Conservation (phyloP, 2,888 invertebrate species). For the Thera obeliscata region DNA sequence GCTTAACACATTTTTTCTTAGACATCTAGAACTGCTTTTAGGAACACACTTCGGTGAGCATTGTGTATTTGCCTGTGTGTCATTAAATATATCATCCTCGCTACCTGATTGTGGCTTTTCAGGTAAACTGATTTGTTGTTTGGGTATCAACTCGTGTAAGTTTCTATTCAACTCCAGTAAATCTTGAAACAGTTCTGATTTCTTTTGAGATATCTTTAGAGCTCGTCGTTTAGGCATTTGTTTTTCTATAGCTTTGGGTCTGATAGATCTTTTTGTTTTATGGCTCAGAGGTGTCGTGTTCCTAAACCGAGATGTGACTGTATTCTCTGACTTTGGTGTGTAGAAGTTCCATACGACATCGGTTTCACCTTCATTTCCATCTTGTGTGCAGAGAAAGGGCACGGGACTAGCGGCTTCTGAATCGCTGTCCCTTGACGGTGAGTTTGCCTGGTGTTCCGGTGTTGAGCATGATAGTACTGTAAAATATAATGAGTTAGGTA, state of each 20-base stretch:
- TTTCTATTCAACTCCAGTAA: conserved; percentile 76
- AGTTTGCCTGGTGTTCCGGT: conserved; percentile 67
- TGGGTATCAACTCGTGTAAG: conserved; percentile 66
- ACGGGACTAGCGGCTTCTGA: conserved; percentile 78
- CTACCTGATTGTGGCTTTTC: conserved; percentile 62
- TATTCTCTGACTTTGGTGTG: conserved; percentile 72
- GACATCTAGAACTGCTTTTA: conserved; percentile 60
- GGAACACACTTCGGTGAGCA: conserved; percentile 68
- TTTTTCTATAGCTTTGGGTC: conserved; percentile 63
- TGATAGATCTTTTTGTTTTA: conserved; percentile 60
- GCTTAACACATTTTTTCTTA: conserved; percentile 75
- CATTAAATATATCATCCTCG: conserved; percentile 74
- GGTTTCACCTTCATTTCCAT: conserved; percentile 77
- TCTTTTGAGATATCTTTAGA: conserved; percentile 62
- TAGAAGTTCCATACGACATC: conserved; percentile 82
- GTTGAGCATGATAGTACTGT: conserved; percentile 75
- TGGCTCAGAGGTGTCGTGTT: conserved; percentile 73
- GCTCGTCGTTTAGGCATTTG: conserved; percentile 64
- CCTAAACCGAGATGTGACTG: conserved; percentile 55
- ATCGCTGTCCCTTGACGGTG: conserved; percentile 75
- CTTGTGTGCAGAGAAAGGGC: conserved; percentile 79
- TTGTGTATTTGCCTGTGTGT: conserved; percentile 52
- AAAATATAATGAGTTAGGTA: not conserved
- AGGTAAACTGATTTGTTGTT: conserved; percentile 47
- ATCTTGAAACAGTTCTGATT: conserved; percentile 72